phyloP scores from a whole-genome alignment of 1,140 invertebrate genomes.

The Hycleus cichorii region DNA sequence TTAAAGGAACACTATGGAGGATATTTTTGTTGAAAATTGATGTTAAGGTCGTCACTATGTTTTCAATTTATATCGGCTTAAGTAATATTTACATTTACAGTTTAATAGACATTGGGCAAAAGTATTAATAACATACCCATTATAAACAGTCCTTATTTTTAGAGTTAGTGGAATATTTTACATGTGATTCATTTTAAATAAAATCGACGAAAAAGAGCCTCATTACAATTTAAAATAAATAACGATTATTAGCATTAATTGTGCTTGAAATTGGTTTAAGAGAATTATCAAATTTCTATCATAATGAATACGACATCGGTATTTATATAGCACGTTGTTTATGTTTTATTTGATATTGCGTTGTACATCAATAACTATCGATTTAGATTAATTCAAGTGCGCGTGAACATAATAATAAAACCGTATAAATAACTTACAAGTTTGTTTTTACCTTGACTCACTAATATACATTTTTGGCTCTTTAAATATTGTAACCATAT shows the following conservation, averaged over 20 bases:
- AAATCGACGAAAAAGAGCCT: neutral
- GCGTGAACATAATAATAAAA: conserved; percentile 17
- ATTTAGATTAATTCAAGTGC: conserved; percentile 16
- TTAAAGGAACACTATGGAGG: too few relatives aligned
- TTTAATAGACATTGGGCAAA: conserved; percentile 9
- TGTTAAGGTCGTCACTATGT: conserved; percentile 12
- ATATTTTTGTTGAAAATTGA: neutral
- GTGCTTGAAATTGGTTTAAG: too few relatives aligned
- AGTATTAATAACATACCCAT: conserved; percentile 11
- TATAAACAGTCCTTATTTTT: conserved; percentile 15
- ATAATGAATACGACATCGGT: too few relatives aligned
- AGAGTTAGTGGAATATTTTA: conserved; percentile 11
- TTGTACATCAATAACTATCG: conserved; percentile 15
- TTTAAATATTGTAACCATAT: neutral
- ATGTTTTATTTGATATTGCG: conserved; percentile 11
- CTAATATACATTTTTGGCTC: conserved; percentile 11
- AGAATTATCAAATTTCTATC: too few relatives aligned
- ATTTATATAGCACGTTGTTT: too few relatives aligned
- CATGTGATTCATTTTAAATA: conserved; percentile 6
- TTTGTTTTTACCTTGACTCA: conserved; percentile 15
- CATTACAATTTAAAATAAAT: too few relatives aligned
- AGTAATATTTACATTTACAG: conserved; percentile 15
- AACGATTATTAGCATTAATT: too few relatives aligned
- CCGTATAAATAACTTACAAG: conserved; percentile 14
- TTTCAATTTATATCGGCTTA: conserved; percentile 8